phyloP scores from a whole-genome alignment of 92 coral and sea anemone species.

The Palythoa grandis region DNA sequence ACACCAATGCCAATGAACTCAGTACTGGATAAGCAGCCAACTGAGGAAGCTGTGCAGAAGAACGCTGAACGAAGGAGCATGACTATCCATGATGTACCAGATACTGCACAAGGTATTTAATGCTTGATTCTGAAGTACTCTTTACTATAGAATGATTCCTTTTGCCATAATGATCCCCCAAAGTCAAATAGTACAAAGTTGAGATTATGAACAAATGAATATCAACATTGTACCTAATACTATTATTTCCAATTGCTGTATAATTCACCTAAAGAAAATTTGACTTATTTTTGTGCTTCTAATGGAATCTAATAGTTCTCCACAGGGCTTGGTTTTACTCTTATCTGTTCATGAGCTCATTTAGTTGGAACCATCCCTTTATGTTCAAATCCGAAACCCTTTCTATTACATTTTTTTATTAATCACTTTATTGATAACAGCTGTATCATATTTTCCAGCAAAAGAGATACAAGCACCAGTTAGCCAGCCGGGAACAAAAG shows the following conservation, averaged over 20 bases:
- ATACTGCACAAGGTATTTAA: slow-evolving; percentile 13
- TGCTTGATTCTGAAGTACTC: not conserved
- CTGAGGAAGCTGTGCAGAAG: slow-evolving; percentile 26
- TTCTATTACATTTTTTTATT: not conserved
- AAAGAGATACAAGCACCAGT: not conserved
- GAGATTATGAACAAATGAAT: not conserved
- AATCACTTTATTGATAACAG: not conserved
- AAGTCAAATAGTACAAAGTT: too few species aligned
- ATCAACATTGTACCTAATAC: not conserved
- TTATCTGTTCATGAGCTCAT: not conserved
- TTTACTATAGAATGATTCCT: too few species aligned
- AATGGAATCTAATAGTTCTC: slow-evolving; percentile 4
- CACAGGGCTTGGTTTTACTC: not conserved
- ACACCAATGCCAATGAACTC: slow-evolving; percentile 34
- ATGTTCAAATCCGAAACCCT: too few species aligned
- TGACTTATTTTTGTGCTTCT: too few species aligned
- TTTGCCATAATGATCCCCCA: too few species aligned
- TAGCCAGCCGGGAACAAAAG: not conserved
- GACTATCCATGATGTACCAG: slow-evolving; percentile 34
- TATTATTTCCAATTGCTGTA: not conserved
- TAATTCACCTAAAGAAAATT: not conserved
- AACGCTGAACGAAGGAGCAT: slow-evolving; percentile 18
- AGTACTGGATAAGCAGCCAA: slow-evolving; percentile 38
- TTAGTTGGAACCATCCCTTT: not conserved
- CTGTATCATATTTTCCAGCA: not conserved